Evolutionary conservation across 2,888 invertebrate species (phyloP).

Genomic region (Drosophila colorata): DNA sequence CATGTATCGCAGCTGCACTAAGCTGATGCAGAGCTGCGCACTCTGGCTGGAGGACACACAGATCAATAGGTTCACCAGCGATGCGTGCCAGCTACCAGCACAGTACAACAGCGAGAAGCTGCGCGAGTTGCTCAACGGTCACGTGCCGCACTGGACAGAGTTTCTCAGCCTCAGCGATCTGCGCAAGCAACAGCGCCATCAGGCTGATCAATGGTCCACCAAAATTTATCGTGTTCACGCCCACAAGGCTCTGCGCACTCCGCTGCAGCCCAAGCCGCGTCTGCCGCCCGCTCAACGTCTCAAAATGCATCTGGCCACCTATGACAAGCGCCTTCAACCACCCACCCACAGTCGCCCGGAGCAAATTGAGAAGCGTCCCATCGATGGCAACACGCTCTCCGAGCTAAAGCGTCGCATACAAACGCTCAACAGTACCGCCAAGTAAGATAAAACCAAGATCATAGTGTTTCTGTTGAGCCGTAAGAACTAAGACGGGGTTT

Average conservation of each 20-base stretch:
- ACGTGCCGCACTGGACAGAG: conserved; percentile 89
- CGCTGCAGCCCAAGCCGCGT: conserved; percentile 71
- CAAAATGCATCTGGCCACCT: conserved; percentile 87
- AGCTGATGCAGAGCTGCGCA: conserved; percentile 88
- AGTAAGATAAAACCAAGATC: conserved; percentile 77
- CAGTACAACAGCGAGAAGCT: conserved; percentile 90
- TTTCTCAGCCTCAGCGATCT: conserved; percentile 88
- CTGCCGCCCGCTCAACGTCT: conserved; percentile 87
- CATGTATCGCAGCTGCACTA: conserved; percentile 84
- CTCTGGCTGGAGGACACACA: conserved; percentile 93
- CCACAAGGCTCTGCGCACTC: conserved; percentile 56
- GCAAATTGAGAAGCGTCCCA: conserved; percentile 49
- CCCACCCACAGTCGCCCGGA: conserved; percentile 84
- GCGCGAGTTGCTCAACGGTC: conserved; percentile 87
- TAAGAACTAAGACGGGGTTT: too few species aligned
- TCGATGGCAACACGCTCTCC: conserved; percentile 76
- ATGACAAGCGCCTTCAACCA: conserved; percentile 88
- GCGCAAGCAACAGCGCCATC: conserved; percentile 86
- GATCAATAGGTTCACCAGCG: conserved; percentile 87
- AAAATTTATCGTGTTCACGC: conserved; percentile 85
- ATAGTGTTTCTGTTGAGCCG: background rate
- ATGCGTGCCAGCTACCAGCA: conserved; percentile 87
- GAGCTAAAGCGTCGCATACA: conserved; percentile 82
- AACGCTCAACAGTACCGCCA: conserved; percentile 85
- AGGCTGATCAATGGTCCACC: conserved; percentile 87